Base-by-base conservation (phyloP, 1,140 invertebrate genomes). In the Penaeus vannamei region DNA sequence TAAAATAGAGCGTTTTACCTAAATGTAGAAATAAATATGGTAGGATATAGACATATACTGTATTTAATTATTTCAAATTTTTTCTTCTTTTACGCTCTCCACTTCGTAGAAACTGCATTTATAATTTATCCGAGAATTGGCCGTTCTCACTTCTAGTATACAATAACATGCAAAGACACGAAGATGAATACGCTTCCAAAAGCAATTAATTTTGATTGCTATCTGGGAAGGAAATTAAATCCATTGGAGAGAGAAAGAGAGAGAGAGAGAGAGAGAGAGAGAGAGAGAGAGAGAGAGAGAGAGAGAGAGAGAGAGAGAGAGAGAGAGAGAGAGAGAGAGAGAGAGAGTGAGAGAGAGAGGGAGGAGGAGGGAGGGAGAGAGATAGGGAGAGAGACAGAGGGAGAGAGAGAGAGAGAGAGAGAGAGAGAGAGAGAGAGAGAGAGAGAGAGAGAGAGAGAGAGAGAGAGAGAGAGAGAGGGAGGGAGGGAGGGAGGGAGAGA, bases 361-460 rank as follows among this genome's bases (percentile, higher is more conserved):
- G 66, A 20, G 66, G 17, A 19, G 12, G 66, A 69, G 66, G 12
- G 66, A 69, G 66, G 12, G 66, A 69, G 66, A 20, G 66, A 69
- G 66, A 69, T 4, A 69, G 66, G 17, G 66, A 69, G 66, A 69
- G 66, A 69, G 66, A 69, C 4, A 69, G 66, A 83, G 81, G 61
- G 46, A 83, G 46, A 59, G 81, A 83, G 46, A 83, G 81, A 59
- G 46, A 83, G 46, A 59, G 81, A 83, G 46, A 83, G 81, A 59
- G 46, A 83, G 46, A n/a, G 81, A 83, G 46, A 84, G 60, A 62
- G 60, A 84, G 60, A 62, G 82, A 84, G 60, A 84, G 82, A 64
- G 82, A 84, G 82, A 84, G 60, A 84, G 82, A 84, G 60, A 5
- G 82, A 26, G 60, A 62, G 60, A 84, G 81, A 62, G 60, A 62